Percentiles rank a stretch among this genome's conserved stretches.
phyloP scores from a whole-genome alignment of 2,113 vertebrate species.

The Phainopepla nitens region DNA sequence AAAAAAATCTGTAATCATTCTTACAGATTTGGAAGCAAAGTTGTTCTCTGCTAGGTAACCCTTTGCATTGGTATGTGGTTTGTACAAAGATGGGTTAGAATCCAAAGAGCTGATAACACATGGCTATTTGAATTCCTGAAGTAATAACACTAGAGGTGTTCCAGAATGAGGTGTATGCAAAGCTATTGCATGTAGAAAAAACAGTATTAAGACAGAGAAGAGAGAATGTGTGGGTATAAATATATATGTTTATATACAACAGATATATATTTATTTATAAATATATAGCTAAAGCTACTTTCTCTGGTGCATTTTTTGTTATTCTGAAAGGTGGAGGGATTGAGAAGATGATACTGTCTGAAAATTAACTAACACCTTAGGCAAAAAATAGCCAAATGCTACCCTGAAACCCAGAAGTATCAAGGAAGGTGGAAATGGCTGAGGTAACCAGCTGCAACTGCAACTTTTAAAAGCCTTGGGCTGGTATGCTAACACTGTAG shows the following conservation, averaged over 20 bases:
- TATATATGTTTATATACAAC: not conserved
- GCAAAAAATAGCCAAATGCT: not conserved
- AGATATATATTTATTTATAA: not conserved
- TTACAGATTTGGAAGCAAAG: not conserved
- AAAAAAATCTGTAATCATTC: not conserved
- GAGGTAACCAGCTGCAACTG: not conserved
- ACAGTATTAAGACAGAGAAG: not conserved
- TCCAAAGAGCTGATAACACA: not conserved
- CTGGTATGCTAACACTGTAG: not conserved
- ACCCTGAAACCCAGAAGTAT: not conserved
- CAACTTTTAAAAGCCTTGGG: not conserved
- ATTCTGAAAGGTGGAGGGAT: not conserved
- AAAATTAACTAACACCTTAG: not conserved
- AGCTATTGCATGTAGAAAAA: not conserved
- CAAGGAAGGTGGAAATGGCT: not conserved
- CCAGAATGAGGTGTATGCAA: not conserved
- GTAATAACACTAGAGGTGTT: not conserved
- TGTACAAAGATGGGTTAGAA: not conserved
- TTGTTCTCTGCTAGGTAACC: not conserved
- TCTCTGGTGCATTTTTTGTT: not conserved
- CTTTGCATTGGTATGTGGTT: not conserved
- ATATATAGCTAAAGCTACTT: not conserved
- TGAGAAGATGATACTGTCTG: not conserved
- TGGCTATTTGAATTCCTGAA: not conserved
- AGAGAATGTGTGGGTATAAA: not conserved